These are phyloP conservation scores for Phytoseiulus persimilis DNA, from an alignment of 2,888 invertebrate genomes.

Conservation along the genomic window DNA sequence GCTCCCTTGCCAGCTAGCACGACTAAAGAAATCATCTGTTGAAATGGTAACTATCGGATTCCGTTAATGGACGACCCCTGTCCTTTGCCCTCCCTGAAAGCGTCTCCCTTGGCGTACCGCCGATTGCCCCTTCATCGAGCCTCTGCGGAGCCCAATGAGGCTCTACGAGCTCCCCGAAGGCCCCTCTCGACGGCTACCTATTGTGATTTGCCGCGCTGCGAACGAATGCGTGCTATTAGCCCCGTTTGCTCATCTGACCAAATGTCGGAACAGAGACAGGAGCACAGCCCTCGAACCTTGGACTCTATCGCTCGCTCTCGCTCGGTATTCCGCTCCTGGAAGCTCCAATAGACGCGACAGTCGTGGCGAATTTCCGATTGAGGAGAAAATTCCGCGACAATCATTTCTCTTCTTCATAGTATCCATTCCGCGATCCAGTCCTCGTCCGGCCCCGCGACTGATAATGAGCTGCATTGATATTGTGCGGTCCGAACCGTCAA, in stretches of 20 bases:
- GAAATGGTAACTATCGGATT: conserved; percentile 39
- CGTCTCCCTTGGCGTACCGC: neutral
- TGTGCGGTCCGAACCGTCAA: neutral
- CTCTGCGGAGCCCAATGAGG: neutral
- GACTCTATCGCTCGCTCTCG: neutral
- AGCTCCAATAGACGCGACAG: no score
- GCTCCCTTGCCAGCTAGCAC: neutral
- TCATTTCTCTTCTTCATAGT: no score
- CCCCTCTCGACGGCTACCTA: neutral
- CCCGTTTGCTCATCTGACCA: neutral
- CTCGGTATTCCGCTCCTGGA: neutral
- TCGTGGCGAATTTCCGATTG: no score
- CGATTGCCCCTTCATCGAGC: neutral
- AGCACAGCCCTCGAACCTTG: neutral
- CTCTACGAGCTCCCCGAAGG: neutral
- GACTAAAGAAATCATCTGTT: conserved; percentile 37
- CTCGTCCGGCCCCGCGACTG: no score
- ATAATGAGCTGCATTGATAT: neutral
- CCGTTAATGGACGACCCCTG: conserved; percentile 35
- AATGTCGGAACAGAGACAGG: neutral
- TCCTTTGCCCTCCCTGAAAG: neutral
- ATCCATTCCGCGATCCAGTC: no score
- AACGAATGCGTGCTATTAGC: neutral
- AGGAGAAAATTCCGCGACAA: no score
- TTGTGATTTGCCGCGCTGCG: neutral